Evolutionary conservation across 2,797 vertebrate species (phyloP).

Genomic region (Remorina albescens): DNA sequence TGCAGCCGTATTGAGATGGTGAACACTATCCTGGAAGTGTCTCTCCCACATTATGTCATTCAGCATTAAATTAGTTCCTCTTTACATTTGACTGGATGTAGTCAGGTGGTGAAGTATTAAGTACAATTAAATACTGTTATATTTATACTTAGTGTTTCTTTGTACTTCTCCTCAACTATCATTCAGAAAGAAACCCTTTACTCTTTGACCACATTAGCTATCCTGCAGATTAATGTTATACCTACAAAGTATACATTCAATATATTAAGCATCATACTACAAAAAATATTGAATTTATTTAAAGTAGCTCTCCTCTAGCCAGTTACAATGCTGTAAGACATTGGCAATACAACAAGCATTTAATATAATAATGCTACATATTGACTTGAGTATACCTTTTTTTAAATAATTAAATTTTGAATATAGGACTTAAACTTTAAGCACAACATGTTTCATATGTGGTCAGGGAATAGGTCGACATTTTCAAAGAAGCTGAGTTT

Average conservation of each 20-base stretch:
- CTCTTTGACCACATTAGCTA: not conserved
- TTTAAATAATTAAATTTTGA: not conserved
- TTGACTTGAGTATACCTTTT: not conserved
- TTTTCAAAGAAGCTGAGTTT: too few species aligned
- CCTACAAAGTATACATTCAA: too few species aligned
- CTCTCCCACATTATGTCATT: constrained; percentile 22
- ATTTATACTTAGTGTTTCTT: not conserved
- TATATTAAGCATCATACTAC: too few species aligned
- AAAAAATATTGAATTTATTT: too few species aligned
- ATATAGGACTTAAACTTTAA: too few species aligned
- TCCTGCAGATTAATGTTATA: not conserved
- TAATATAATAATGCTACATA: not conserved
- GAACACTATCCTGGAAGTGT: constrained; percentile 8
- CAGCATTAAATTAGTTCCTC: constrained; percentile 25
- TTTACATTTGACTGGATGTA: constrained; percentile 12
- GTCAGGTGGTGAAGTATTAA: not conserved
- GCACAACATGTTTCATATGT: too few species aligned
- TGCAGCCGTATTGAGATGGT: constrained; percentile 44
- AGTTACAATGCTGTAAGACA: not conserved
- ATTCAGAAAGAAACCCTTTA: not conserved
- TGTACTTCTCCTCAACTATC: not conserved
- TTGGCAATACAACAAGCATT: not conserved
- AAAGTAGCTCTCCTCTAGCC: not conserved
- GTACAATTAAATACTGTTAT: not conserved
- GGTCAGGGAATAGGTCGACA: too few species aligned